Base-by-base conservation (phyloP, 1,140 invertebrate species). In the Phymorhynchus buccinoides region DNA sequence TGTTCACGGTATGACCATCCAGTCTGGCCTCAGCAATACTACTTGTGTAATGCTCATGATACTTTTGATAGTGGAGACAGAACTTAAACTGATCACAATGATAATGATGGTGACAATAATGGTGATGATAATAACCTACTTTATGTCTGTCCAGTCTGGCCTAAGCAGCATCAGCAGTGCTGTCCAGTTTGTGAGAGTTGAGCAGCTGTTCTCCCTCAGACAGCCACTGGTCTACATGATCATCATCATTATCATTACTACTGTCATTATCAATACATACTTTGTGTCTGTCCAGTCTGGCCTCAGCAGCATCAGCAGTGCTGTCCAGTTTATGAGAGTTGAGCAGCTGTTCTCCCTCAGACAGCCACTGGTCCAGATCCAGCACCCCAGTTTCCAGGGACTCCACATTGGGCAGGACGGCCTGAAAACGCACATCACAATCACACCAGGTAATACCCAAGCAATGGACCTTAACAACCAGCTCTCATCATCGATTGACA, bases 151-250 rank as follows among this genome's bases (percentile, higher is more conserved):
- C 96, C 37, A 98, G 94, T 83, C 96, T 95, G 32, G 95, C 94
- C 87, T 96, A 95, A 32, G 96, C 95, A 3, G 95, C 93, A 88
- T 97, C 96, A 85, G 96, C 95, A n/a, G 95, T 95, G n/a, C 95
- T 95, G 0, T 95, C 93, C 0, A 96, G 90, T 84, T 95, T 95
- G 77, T 95, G 94, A 27, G 94, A 94, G 48, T 94, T 93, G 39
- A 99, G 90, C 48, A 97, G 92, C 4, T 94, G 93, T 89, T 98
- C 97, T 14, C 97, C 97, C 86, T 96, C 96, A 88, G 96, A 95
- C 27, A 99, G 91, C 98, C 98, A 99, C 3, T 94, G 93, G 80
- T 95, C 95, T 41, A 99, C 96, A 92, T 98, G n/a, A n/a, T n/a
- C n/a, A n/a, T n/a, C n/a, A n/a, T n/a, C n/a, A n/a, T n/a, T n/a